Conservation (phyloP, 1,140 invertebrate species). For the Drosophila baimaii region DNA sequence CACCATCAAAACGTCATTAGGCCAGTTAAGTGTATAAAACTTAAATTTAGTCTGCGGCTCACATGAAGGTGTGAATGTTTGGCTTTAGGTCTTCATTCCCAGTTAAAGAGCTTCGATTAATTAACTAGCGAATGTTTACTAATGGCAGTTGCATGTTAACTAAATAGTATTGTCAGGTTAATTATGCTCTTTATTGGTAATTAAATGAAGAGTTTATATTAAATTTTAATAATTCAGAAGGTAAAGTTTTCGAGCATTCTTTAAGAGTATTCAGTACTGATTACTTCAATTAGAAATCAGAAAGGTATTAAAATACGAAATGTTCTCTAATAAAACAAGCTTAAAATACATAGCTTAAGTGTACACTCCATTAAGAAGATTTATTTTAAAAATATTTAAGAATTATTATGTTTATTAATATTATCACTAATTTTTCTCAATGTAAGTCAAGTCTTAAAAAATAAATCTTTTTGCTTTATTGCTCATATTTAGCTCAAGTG, state of each 20-base stretch:
- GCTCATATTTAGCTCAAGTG: no score
- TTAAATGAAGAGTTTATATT: neutral
- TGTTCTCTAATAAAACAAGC: no score
- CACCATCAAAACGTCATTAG: slow-evolving; percentile 79
- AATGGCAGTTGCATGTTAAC: slow-evolving; percentile 21
- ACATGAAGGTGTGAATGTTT: slow-evolving; percentile 38
- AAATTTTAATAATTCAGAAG: neutral
- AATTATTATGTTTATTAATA: no score
- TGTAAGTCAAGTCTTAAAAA: no score
- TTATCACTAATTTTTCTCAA: no score
- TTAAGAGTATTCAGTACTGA: neutral
- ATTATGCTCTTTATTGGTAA: neutral
- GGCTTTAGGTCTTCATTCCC: slow-evolving; percentile 20
- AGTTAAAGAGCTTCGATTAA: slow-evolving; percentile 47
- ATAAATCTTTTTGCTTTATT: no score
- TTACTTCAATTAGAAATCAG: no score
- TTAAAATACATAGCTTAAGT: no score
- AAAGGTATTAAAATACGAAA: no score
- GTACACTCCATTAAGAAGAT: no score
- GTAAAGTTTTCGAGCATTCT: neutral
- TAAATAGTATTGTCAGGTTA: slow-evolving; percentile 8
- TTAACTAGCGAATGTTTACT: slow-evolving; percentile 41
- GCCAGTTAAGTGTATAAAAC: slow-evolving; percentile 69
- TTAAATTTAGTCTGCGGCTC: slow-evolving; percentile 56
- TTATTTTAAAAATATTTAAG: no score